Conservation (phyloP, 2,113 vertebrate genomes). For the Felis chaus region DNA sequence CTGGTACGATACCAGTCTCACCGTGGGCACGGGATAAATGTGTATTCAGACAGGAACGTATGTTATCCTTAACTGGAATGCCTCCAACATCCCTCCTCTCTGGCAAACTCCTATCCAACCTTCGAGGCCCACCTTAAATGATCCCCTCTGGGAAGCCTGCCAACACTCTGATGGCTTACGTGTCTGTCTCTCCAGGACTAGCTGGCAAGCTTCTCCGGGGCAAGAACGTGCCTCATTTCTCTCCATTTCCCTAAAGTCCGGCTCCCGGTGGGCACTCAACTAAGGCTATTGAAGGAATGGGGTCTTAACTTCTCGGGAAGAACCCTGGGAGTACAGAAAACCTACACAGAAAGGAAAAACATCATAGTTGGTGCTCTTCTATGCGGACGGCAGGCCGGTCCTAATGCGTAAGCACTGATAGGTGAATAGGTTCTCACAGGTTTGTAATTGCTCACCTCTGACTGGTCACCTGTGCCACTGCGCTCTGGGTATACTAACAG, state of each 20-base stretch:
- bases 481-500: background rate
- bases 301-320: background rate
- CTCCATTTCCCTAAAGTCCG: background rate
- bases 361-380: background rate
- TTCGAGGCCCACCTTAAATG: background rate
- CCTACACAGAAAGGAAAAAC: background rate
- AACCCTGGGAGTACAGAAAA: background rate
- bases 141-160: background rate
- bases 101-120: background rate
- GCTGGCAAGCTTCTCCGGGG: background rate
- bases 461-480: rapidly evolving
- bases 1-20: background rate
- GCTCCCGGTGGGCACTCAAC: background rate
- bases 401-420: background rate
- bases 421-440: background rate
- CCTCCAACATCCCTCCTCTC: background rate
- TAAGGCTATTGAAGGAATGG: background rate
- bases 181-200: background rate
- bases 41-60: background rate
- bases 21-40: background rate
- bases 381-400: background rate
- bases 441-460: background rate
- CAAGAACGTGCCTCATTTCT: background rate
- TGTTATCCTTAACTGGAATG: background rate
- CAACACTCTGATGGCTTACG: background rate